A percentile compares a stretch with the other conserved stretches of the same genome.
phyloP scores from a whole-genome alignment of 2,888 invertebrate species.

The Plebejus melissa region DNA sequence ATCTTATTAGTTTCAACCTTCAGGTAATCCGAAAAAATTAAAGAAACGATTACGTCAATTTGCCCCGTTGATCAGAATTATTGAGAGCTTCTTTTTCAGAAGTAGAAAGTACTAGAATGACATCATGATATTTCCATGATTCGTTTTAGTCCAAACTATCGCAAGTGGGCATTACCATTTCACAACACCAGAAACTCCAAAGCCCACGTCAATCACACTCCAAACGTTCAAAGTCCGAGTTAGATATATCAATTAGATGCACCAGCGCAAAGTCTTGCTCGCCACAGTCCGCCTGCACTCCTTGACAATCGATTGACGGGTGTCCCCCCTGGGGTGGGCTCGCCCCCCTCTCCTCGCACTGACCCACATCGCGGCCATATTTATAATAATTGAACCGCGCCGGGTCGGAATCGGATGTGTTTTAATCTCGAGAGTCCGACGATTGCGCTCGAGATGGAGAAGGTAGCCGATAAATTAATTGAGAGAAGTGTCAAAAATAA shows the following conservation, averaged over 20 bases:
- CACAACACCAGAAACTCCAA: neutral
- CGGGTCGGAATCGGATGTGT: conserved; percentile 45
- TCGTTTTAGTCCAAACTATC: neutral
- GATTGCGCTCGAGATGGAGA: neutral
- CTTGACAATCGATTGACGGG: conserved; percentile 81
- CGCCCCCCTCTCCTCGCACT: conserved; percentile 37
- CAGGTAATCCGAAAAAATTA: neutral
- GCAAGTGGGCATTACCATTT: neutral
- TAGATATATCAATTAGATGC: conserved; percentile 17
- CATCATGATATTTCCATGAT: too few species aligned
- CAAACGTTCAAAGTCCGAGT: neutral
- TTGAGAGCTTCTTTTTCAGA: too few species aligned
- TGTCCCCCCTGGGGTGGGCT: conserved; percentile 48
- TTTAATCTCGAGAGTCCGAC: conserved; percentile 35
- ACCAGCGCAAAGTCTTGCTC: conserved; percentile 37
- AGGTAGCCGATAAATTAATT: neutral
- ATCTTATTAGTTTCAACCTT: neutral
- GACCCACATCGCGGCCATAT: conserved; percentile 75
- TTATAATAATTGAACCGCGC: conserved; percentile 75
- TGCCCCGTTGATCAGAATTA: neutral
- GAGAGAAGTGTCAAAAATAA: neutral
- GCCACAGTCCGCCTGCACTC: conserved; percentile 56
- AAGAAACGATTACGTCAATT: neutral
- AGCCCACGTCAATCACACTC: neutral
- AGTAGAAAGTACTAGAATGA: too few species aligned